phyloP scores from a whole-genome alignment of 92 coral and sea anemone genomes.

The Montipora capitata region DNA sequence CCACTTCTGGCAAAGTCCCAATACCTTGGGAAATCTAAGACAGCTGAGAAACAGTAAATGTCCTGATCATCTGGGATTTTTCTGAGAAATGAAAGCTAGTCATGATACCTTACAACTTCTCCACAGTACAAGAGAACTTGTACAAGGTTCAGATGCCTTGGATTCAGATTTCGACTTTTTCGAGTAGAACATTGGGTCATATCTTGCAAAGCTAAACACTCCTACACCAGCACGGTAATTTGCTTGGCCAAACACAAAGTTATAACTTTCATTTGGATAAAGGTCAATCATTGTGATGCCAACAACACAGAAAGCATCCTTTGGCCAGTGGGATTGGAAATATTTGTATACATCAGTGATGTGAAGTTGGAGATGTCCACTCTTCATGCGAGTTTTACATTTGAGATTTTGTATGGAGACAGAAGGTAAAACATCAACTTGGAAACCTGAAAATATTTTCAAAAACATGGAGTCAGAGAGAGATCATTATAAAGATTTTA shows the following conservation, averaged over 20 bases:
- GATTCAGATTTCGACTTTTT: no score
- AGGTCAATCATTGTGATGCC: conserved; percentile 80
- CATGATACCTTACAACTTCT: conserved; percentile 72
- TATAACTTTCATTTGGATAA: conserved; percentile 73
- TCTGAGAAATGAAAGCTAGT: no score
- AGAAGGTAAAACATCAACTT: conserved; percentile 49
- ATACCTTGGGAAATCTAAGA: no score
- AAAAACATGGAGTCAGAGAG: no score
- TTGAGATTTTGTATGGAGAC: conserved; percentile 51
- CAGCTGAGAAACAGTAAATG: no score
- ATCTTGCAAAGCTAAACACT: conserved; percentile 82
- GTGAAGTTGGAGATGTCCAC: conserved; percentile 57
- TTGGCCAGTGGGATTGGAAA: conserved; percentile 63
- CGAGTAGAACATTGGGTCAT: conserved; percentile 63
- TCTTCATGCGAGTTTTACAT: conserved; percentile 66
- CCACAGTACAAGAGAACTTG: conserved; percentile 75
- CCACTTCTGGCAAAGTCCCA: no score
- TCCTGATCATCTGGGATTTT: no score
- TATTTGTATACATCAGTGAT: conserved; percentile 71
- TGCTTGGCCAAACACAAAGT: conserved; percentile 82
- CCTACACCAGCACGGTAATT: conserved; percentile 62
- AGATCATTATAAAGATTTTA: no score
- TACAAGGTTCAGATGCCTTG: background rate
- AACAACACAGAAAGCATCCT: conserved; percentile 73
- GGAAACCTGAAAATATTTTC: conserved; percentile 26